phyloP scores from a whole-genome alignment of 1,140 invertebrate species.

The Drosophila cardini region DNA sequence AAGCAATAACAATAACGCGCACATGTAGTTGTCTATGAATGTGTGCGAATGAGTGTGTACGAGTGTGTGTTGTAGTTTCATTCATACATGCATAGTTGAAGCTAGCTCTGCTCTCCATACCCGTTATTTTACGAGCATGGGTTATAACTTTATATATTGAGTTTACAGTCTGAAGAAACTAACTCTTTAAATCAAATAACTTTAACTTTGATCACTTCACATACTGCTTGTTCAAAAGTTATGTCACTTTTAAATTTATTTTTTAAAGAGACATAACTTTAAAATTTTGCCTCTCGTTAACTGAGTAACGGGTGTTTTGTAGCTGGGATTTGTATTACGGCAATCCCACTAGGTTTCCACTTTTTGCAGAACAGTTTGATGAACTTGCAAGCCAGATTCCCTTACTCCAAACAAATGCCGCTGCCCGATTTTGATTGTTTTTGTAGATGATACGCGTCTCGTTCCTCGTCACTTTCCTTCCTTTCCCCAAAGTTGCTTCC shows the following conservation, averaged over 20 bases:
- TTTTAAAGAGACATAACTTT: too few species aligned
- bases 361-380: constrained; percentile 64
- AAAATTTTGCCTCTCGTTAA: too few species aligned
- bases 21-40: constrained; percentile 51
- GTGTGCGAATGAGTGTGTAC: constrained; percentile 6
- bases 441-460: constrained; percentile 56
- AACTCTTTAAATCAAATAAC: too few species aligned
- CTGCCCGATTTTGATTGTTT: constrained; percentile 75
- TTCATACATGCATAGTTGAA: constrained; percentile 32
- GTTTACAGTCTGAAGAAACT: too few species aligned
- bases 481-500: not conserved
- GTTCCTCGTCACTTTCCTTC: not conserved
- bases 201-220: too few species aligned
- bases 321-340: too few species aligned
- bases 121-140: too few species aligned
- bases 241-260: too few species aligned
- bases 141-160: too few species aligned
- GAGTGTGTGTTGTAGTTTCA: constrained; percentile 29
- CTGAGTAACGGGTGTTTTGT: too few species aligned
- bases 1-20: constrained; percentile 79
- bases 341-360: constrained; percentile 31
- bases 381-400: constrained; percentile 59
- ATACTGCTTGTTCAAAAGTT: too few species aligned
- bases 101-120: constrained; percentile 17
- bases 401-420: constrained; percentile 51